A percentile compares a stretch with the other conserved stretches of the same genome.
These are phyloP conservation scores for Ostrea denselamellosa DNA, from an alignment of 1,140 invertebrate genomes.

Conservation along the genomic window DNA sequence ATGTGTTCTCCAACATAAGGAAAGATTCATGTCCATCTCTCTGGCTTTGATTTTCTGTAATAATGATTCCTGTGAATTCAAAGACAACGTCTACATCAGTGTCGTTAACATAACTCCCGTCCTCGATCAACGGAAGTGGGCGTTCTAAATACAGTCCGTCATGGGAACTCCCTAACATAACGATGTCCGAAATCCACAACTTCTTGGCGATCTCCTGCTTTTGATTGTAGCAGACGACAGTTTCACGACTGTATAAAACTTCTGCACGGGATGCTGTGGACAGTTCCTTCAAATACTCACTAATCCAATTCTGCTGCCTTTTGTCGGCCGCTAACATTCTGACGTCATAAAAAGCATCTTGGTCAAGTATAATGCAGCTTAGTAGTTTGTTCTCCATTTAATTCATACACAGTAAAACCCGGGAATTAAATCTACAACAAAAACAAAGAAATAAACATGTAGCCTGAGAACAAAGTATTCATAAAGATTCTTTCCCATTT, in stretches of 20 bases:
- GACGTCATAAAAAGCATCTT: slow-evolving; percentile 50
- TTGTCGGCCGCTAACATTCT: slow-evolving; percentile 43
- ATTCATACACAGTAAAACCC: not conserved
- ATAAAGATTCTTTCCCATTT: no score
- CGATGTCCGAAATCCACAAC: slow-evolving; percentile 19
- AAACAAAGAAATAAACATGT: no score
- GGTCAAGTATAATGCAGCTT: slow-evolving; percentile 50
- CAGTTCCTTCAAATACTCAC: slow-evolving; percentile 24
- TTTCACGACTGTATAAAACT: not conserved
- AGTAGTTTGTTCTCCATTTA: slow-evolving; percentile 12
- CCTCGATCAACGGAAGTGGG: slow-evolving; percentile 28
- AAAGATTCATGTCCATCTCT: not conserved
- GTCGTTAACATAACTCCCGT: slow-evolving; percentile 1
- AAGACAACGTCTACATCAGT: slow-evolving; percentile 47
- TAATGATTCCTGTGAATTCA: slow-evolving; percentile 37
- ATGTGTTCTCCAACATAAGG: slow-evolving; percentile 34
- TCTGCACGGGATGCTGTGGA: not conserved
- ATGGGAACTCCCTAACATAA: slow-evolving; percentile 48
- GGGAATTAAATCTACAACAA: no score
- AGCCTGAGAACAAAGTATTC: no score
- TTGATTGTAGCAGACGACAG: not conserved
- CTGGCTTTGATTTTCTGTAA: not conserved
- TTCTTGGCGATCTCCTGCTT: slow-evolving; percentile 23
- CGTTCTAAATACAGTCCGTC: slow-evolving; percentile 51
- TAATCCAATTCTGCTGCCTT: slow-evolving; percentile 31